These are phyloP conservation scores for Chitala chitala DNA, from an alignment of 2,113 vertebrate species.

Conservation along the genomic window DNA sequence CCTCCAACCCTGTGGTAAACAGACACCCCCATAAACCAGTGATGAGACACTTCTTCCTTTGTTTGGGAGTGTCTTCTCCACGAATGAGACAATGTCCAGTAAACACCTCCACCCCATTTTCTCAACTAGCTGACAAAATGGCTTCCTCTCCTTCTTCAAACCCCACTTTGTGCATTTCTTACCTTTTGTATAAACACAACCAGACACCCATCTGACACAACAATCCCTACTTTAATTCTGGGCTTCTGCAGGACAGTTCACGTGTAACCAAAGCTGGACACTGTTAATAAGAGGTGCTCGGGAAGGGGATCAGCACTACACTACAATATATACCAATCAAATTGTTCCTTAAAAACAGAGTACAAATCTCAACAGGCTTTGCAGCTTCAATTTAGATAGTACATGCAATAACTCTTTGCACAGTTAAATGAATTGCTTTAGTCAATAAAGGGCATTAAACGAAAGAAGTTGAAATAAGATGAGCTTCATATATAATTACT, in stretches of 20 bases:
- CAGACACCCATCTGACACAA: too few species aligned
- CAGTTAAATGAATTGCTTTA: constrained; percentile 42
- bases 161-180: too few species aligned
- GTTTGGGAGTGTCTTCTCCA: constrained; percentile 40
- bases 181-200: too few species aligned
- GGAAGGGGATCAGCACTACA: background rate
- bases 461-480: constrained; percentile 43
- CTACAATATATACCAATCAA: background rate
- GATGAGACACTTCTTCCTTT: constrained; percentile 58
- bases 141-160: background rate
- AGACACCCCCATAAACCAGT: constrained; percentile 24
- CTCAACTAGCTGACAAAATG: background rate
- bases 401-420: constrained; percentile 22
- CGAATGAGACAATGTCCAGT: background rate
- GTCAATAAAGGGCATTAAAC: constrained; percentile 37
- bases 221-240: too few species aligned
- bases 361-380: constrained; percentile 11
- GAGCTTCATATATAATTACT: constrained; percentile 33
- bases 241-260: background rate
- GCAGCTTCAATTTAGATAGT: background rate
- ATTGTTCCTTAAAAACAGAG: background rate
- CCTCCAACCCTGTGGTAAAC: constrained; percentile 8
- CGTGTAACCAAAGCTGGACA: background rate
- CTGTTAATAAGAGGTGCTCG: background rate
- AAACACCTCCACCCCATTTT: background rate